phyloP scores from a whole-genome alignment of 2,113 vertebrate species.

The Microcebus tavaratra region DNA sequence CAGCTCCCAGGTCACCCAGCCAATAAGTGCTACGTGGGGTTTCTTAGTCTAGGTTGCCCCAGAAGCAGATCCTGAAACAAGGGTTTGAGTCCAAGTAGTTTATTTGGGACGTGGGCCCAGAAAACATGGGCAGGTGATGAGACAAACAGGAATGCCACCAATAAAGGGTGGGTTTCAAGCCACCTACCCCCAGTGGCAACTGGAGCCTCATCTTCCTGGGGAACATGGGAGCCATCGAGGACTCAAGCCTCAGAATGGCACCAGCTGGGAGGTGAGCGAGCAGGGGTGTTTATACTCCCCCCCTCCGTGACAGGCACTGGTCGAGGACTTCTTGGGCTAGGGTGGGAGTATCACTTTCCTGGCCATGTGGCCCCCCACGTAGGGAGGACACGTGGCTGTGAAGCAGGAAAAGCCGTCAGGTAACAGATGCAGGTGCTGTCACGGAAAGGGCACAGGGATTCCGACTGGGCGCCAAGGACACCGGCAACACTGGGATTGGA shows the following conservation, averaged over 20 bases:
- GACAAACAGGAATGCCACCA: not conserved
- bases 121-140: not conserved
- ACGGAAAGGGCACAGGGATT: not conserved
- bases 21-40: not conserved
- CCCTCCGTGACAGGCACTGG: too few relatives aligned
- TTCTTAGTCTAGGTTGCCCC: not conserved
- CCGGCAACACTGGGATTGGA: not conserved
- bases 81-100: not conserved
- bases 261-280: too few relatives aligned
- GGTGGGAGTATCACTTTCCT: not conserved
- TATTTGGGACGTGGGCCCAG: not conserved
- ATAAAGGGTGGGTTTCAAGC: not conserved
- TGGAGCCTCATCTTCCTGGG: not conserved
- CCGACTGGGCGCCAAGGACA: fast-evolving
- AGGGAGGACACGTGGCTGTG: not conserved
- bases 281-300: not conserved
- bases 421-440: not conserved
- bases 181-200: not conserved
- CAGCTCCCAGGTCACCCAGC: not conserved
- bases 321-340: not conserved
- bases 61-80: not conserved
- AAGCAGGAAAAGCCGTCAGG: not conserved
- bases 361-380: too few relatives aligned
- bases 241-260: not conserved
- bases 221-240: not conserved